Percentiles rank a stretch among this genome's conserved stretches.
Conservation (phyloP, 2,797 vertebrate species). For the Sylvilagus floridanus region DNA sequence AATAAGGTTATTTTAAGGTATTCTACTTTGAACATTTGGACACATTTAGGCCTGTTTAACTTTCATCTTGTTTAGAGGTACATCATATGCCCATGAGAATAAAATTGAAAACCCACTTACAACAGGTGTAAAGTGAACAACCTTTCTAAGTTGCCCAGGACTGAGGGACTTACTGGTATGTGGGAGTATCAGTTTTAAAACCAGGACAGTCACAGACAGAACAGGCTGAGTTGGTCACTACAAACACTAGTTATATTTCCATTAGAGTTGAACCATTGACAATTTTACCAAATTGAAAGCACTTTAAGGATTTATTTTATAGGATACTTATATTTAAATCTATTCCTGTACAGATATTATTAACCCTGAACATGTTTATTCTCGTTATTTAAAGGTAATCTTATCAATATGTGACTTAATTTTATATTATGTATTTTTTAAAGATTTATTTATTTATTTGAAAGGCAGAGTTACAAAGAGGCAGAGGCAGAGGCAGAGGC, state of each 20-base stretch:
- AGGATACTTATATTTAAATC: conserved; percentile 30
- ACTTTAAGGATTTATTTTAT: not conserved
- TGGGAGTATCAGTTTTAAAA: not conserved
- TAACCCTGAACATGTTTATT: conserved; percentile 7
- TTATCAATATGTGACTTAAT: not conserved
- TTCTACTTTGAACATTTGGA: conserved; percentile 59
- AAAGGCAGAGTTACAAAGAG: too few species aligned
- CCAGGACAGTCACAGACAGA: not conserved
- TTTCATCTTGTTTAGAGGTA: not conserved
- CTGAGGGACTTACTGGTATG: not conserved
- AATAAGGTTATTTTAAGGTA: conserved; percentile 19
- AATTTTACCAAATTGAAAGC: not conserved
- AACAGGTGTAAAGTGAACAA: not conserved
- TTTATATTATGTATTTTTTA: too few species aligned
- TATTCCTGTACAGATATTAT: not conserved
- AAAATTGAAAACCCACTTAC: not conserved
- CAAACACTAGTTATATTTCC: not conserved
- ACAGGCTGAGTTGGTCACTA: fast-evolving
- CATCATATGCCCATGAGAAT: not conserved
- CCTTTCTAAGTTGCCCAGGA: not conserved
- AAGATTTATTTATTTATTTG: too few species aligned
- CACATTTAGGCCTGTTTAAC: not conserved
- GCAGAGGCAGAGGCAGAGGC: too few species aligned
- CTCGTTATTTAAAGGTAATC: conserved; percentile 4
- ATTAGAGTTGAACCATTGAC: not conserved